Percentiles rank a stretch among this genome's conserved stretches.
These are phyloP conservation scores for Euspilapteryx auroguttella DNA, from an alignment of 2,888 invertebrate species.

Conservation along the genomic window DNA sequence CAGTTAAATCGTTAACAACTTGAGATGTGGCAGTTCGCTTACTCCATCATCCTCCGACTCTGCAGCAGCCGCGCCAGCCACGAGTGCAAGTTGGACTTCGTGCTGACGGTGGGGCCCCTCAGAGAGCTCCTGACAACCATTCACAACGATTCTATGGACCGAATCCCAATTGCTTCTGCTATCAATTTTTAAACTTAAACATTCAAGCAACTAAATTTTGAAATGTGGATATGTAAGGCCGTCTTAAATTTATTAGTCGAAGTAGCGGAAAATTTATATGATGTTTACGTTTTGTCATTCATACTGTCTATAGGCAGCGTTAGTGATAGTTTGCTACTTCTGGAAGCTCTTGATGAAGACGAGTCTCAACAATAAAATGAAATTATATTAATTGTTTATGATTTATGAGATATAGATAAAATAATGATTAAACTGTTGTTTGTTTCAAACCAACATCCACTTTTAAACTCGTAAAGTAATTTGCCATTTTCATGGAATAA, in stretches of 20 bases:
- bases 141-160: too few relatives aligned
- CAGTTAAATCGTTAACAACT: too few relatives aligned
- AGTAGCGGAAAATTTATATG: conserved; percentile 29
- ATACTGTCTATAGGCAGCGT: conserved; percentile 36
- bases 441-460: too few relatives aligned
- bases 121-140: conserved; percentile 26
- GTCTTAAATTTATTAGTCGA: conserved; percentile 30
- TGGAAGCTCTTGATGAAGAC: conserved; percentile 39
- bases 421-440: too few relatives aligned
- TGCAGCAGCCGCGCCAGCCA: conserved; percentile 31
- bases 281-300: conserved; percentile 33
- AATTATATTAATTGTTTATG: too few relatives aligned
- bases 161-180: too few relatives aligned
- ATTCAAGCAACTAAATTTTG: too few relatives aligned
- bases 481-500: too few relatives aligned
- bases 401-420: too few relatives aligned
- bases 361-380: too few relatives aligned
- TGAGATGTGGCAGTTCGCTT: conserved; percentile 54
- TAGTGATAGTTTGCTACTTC: conserved; percentile 28
- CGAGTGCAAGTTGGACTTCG: conserved; percentile 44
- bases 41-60: conserved; percentile 38
- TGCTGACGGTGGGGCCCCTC: conserved; percentile 33
- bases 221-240: conserved; percentile 43
- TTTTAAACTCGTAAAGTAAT: too few relatives aligned
- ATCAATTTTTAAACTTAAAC: too few relatives aligned